phyloP scores from a whole-genome alignment of 2,113 vertebrate species.

The Podiceps cristatus region DNA sequence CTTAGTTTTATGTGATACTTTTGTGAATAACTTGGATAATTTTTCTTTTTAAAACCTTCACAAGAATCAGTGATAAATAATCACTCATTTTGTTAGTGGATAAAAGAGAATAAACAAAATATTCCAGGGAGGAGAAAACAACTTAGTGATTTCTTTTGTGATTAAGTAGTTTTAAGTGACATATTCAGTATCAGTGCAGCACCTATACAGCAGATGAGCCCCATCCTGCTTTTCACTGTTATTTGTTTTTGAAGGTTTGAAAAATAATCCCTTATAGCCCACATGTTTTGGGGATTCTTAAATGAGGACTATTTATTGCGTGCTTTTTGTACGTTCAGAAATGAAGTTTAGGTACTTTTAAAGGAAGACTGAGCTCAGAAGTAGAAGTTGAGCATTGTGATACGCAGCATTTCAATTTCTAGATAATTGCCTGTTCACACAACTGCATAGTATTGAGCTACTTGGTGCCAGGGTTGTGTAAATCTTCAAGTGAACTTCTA shows the following conservation, averaged over 20 bases:
- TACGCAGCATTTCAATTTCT: neutral
- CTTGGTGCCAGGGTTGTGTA: neutral
- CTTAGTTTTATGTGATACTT: neutral
- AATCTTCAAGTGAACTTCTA: neutral
- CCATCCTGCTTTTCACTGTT: neutral
- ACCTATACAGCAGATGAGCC: neutral
- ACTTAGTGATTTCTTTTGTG: neutral
- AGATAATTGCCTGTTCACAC: neutral
- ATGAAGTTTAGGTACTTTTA: neutral
- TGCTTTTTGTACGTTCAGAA: neutral
- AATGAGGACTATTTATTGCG: no score
- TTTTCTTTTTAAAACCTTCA: neutral
- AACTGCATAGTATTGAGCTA: neutral
- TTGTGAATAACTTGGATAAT: neutral
- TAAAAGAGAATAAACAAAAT: neutral
- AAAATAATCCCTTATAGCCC: neutral
- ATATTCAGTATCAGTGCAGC: neutral
- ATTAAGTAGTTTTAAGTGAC: neutral
- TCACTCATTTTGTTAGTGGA: neutral
- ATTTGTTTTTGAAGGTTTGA: neutral
- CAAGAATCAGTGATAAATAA: neutral
- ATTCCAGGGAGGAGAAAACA: neutral
- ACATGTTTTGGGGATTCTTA: neutral
- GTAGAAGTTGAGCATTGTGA: neutral
- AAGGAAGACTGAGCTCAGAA: neutral